Base-by-base conservation (phyloP, 2,888 invertebrate species). In the Adelognathus sp. region DNA sequence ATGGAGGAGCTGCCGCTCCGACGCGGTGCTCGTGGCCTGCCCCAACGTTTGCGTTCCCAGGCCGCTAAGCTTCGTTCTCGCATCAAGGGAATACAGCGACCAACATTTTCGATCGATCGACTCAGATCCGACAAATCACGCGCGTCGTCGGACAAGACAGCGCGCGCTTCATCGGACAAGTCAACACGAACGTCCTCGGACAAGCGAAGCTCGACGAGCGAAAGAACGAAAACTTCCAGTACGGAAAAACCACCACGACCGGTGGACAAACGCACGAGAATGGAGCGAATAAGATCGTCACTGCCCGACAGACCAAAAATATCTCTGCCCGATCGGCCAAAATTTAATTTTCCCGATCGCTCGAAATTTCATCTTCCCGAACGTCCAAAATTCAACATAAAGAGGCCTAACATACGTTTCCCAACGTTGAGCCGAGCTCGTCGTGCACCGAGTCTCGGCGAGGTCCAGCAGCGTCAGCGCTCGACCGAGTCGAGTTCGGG, bases 61-160 rank as follows among this genome's bases (percentile, higher is more conserved):
- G 96, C 96, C 14, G 95, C 94, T 29, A 95, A 95, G 90, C 89
- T 97, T 29, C 95, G 94, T 89, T 94, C 94, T 0, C 95, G 95
- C 88, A 88, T 96, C 72, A 94, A 94, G 86, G 93, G 92, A 79
- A 93, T 95, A 4, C 94, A 95, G 87, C 92, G 94, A 82, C 93
- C 94, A 52, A 92, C 92, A 39, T 93, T 93, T 78, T 86, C 88
- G 63, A 72, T 72, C 64, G 85, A 87, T 81, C 82, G 90, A 89
- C 92, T 83, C 31, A 82, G 84, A 56, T 46, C 82, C 21, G 83
- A 86, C 3, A 92, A 92, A 52, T 86, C 91, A 2, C 91, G 73
- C 31, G 70, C 52, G 2, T 79, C 79, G 16, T 76, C 79, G 29
- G 80, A 71, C 9, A 79, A 52, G 75, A 76, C 24, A 74, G 76